Percentiles rank a stretch among this genome's conserved stretches.
Evolutionary conservation across 2,888 invertebrate species (phyloP).

Genomic region (Scaptomyza reducta): DNA sequence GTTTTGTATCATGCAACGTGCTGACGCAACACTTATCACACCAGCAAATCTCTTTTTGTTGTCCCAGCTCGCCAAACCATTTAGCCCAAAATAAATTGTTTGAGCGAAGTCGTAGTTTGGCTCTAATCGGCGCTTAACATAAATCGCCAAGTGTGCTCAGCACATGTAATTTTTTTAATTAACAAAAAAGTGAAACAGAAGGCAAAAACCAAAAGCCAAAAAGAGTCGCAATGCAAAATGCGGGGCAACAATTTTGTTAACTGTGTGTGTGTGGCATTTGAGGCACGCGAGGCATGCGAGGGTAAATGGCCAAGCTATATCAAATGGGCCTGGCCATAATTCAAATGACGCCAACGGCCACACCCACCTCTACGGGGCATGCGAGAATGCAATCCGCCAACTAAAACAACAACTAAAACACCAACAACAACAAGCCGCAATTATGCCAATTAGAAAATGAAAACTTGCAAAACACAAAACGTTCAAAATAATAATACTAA

Average conservation of each 20-base stretch:
- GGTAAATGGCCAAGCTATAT: constrained; percentile 14
- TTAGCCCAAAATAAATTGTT: constrained; percentile 67
- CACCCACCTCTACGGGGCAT: constrained; percentile 59
- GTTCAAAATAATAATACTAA: neutral
- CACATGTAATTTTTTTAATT: constrained; percentile 71
- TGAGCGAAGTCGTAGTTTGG: constrained; percentile 10
- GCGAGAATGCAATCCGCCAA: constrained; percentile 66
- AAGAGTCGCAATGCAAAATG: constrained; percentile 48
- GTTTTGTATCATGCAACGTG: constrained; percentile 15
- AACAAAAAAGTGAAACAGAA: constrained; percentile 26
- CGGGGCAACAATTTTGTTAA: constrained; percentile 16
- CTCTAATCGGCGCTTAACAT: constrained; percentile 72
- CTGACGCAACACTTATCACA: constrained; percentile 62
- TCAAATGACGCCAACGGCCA: constrained; percentile 62
- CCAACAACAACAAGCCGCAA: constrained; percentile 50
- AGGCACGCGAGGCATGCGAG: constrained; percentile 15
- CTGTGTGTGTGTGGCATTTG: constrained; percentile 3
- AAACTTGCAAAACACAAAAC: constrained; percentile 51
- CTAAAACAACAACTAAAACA: constrained; percentile 14
- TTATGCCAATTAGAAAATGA: constrained; percentile 78
- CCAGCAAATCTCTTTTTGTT: constrained; percentile 38
- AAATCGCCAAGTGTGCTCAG: constrained; percentile 64
- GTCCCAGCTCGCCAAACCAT: constrained; percentile 25
- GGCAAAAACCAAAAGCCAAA: constrained; percentile 3
- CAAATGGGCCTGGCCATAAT: constrained; percentile 60